A percentile compares a stretch with the other conserved stretches of the same genome.
phyloP scores from a whole-genome alignment of 2,113 vertebrate genomes.

The Pygoscelis adeliae region DNA sequence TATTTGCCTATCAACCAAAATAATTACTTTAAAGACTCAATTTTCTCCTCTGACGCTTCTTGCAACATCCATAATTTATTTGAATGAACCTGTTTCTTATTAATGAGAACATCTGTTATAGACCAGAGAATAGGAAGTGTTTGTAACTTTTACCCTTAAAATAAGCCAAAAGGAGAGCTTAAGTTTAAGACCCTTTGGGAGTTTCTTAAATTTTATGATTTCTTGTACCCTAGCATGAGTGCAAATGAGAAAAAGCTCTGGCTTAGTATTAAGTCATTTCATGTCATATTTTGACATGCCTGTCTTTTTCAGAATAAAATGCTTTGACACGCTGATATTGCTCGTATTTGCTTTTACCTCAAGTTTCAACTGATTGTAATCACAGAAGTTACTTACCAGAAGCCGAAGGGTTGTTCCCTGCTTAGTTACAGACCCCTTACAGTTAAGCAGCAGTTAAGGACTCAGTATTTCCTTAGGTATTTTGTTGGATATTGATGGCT shows the following conservation, averaged over 20 bases:
- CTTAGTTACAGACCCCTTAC: background rate
- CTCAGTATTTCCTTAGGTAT: background rate
- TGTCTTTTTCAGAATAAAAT: background rate
- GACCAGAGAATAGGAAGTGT: background rate
- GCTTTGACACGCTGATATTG: background rate
- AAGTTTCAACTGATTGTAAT: background rate
- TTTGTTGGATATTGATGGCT: background rate
- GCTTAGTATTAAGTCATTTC: background rate
- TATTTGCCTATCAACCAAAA: background rate
- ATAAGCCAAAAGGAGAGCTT: background rate
- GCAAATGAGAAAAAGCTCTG: background rate
- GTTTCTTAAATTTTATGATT: background rate
- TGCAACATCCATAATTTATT: background rate
- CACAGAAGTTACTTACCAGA: background rate
- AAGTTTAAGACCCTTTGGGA: background rate
- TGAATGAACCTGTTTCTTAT: background rate
- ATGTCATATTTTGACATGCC: background rate
- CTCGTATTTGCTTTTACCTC: background rate
- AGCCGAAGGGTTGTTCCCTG: background rate
- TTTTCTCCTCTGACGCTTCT: background rate
- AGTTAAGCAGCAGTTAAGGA: background rate
- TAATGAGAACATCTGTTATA: background rate
- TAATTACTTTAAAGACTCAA: slow-evolving; percentile 4
- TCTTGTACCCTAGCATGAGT: background rate
- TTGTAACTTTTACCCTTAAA: background rate